Conservation (phyloP, 1,140 invertebrate genomes). For the Conus ventricosus region DNA sequence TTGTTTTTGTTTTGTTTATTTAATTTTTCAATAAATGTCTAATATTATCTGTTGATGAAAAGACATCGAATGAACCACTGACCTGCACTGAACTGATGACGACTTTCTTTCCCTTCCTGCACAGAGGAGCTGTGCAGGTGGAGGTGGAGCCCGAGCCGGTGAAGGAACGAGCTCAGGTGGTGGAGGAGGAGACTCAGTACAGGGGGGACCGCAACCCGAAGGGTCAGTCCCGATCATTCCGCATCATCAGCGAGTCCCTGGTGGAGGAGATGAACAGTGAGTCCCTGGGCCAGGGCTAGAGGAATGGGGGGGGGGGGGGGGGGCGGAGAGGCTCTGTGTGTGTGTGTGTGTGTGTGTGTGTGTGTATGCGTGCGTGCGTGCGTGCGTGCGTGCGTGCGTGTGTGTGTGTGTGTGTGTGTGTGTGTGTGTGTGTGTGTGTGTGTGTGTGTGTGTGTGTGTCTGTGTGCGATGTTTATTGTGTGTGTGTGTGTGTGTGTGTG, state of each 20-base stretch:
- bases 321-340: too few relatives aligned
- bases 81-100: neutral
- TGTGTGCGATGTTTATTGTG: neutral
- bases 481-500: too few relatives aligned
- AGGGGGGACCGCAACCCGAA: constrained; percentile 59
- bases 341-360: too few relatives aligned
- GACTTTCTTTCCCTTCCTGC: neutral
- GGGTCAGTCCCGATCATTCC: constrained; percentile 65
- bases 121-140: constrained; percentile 14
- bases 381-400: neutral
- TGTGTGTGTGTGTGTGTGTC: neutral
- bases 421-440: neutral
- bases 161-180: constrained; percentile 36
- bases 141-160: neutral
- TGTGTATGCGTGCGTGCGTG: neutral
- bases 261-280: constrained; percentile 22
- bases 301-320: too few relatives aligned
- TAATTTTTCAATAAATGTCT: too few relatives aligned
- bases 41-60: too few relatives aligned
- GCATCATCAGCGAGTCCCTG: constrained; percentile 50
- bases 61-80: too few relatives aligned
- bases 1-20: too few relatives aligned
- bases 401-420: neutral
- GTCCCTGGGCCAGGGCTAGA: too few relatives aligned
- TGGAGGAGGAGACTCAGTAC: constrained; percentile 56